Base-by-base conservation (phyloP, 2,797 vertebrate species). In the Threskiornis aethiopicus region DNA sequence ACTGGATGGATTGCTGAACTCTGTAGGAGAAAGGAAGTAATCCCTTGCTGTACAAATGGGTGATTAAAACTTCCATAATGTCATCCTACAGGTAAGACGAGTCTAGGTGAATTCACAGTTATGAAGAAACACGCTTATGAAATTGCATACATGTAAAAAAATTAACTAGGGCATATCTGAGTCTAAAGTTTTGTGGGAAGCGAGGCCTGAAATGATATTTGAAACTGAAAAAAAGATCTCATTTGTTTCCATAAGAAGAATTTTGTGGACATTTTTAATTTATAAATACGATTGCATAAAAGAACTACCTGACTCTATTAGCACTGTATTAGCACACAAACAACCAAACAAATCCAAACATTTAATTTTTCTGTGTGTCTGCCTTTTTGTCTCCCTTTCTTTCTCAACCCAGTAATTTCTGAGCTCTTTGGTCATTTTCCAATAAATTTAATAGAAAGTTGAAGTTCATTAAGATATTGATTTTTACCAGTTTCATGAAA, bases 281-380 rank as follows among this genome's bases (percentile, higher is more conserved):
- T 67, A 6, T 37, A 75, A 84, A 19, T 62, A 73, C 12, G 3
- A 28, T 49, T 49, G 8, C 10, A 47, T 13, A 52, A 49, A 90
- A 47, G 5, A 72, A 11, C 4, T 44, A 22, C 16, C 5, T 24
- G 8, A 25, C 7, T 33, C 8, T 64, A 24, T 70, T 25, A 77
- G 4, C 21, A 41, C 1, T 44, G 6, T n/a, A n/a, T n/a, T n/a
- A n/a, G n/a, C n/a, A 7, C 31, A 41, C 5, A 26, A 26, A 16
- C 14, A 19, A 49, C 13, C 31, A 14, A 41, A 13, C 41, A 41
- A 41, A 41, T 14, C 41, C 41, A 41, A 41, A 41, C 41, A 13
- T 14, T 11, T 20, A 59, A 14, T 54, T 46, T 73, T 55, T 57
- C 25, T 31, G 6, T 4, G 2, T 72, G 5, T 31, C 28, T 66